phyloP scores from a whole-genome alignment of 2,888 invertebrate species.

The Epistrophella euchroma region DNA sequence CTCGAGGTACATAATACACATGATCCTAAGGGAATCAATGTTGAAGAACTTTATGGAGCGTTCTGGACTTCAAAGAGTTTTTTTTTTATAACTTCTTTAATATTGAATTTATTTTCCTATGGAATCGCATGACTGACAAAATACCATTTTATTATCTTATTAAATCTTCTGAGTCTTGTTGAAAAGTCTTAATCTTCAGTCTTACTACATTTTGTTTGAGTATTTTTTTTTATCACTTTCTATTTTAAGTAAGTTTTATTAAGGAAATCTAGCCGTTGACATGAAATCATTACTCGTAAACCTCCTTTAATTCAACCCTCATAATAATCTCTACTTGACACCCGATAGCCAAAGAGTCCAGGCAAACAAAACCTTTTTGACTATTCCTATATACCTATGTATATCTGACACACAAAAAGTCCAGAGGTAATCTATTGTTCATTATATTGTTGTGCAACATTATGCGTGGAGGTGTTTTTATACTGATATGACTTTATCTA shows the following conservation, averaged over 20 bases:
- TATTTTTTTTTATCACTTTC: conserved; percentile 12
- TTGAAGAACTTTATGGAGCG: no score
- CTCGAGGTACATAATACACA: not conserved
- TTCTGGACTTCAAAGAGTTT: no score
- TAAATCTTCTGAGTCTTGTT: not conserved
- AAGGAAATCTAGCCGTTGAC: conserved; percentile 32
- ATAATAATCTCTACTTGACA: conserved; percentile 37
- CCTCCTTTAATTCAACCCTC: not conserved
- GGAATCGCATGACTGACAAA: no score
- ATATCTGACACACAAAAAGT: conserved; percentile 41
- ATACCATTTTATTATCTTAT: no score
- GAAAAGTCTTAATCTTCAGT: not conserved
- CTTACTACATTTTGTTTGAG: not conserved
- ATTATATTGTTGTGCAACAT: conserved; percentile 59
- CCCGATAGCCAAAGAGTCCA: conserved; percentile 5
- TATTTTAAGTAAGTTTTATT: conserved; percentile 49
- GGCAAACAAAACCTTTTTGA: conserved; percentile 21
- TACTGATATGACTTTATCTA: not conserved
- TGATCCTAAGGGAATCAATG: not conserved
- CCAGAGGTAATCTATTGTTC: conserved; percentile 55
- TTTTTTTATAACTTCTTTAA: no score
- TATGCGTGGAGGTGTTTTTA: conserved; percentile 65
- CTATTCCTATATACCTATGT: conserved; percentile 2
- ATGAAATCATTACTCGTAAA: conserved; percentile 8
- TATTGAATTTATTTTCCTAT: no score